Base-by-base conservation (phyloP, 2,113 vertebrate species). In the Perognathus longimembris region DNA sequence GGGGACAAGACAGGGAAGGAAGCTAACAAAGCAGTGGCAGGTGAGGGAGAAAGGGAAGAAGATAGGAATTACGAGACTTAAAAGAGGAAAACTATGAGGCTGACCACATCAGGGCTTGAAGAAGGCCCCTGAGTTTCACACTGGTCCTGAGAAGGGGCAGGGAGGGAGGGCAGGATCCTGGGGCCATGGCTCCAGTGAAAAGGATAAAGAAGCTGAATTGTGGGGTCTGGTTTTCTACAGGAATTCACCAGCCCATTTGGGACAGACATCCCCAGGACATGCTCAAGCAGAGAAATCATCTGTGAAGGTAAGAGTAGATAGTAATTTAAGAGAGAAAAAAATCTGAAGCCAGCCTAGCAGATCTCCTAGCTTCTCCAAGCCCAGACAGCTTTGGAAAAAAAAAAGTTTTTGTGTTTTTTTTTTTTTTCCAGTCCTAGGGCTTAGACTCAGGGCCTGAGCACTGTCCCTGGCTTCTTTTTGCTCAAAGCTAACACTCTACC, bases 281-380 rank as follows among this genome's bases (percentile, higher is more conserved):
- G 95, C 94, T 96, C 73, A 32, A 97, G 97, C 92, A 92, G 45
- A 95, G 81, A 94, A 89, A 42, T 20, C 34, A 95, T n/a, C n/a
- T 92, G 86, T 18, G 85, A 32, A 91, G 78, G 77, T 89, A 85
- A 74, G 76, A 94, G 93, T 34, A 77, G 88, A 77, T 87, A 92
- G 32, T 92, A 92, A 97, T 90, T 90, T 95, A 75, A 36, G 54
- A 92, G 70, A 61, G 81, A 66, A 20, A 45, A 45, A 45, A 45
- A 88, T 77, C 83, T 34, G 45, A 95, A 91, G 28, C 75, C 77
- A 32, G 84, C 75, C 71, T 84, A 63, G 26, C 26, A 42, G 64
- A 54, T 54, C 30, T 76, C 90, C 90, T 42, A 81, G 77, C 69
- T 91, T 74, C 93, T 69, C 24, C 54, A 4, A 30, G 70, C 95